These are phyloP conservation scores for Odontamblyopus rebecca DNA, from an alignment of 2,797 vertebrate species.

Conservation along the genomic window DNA sequence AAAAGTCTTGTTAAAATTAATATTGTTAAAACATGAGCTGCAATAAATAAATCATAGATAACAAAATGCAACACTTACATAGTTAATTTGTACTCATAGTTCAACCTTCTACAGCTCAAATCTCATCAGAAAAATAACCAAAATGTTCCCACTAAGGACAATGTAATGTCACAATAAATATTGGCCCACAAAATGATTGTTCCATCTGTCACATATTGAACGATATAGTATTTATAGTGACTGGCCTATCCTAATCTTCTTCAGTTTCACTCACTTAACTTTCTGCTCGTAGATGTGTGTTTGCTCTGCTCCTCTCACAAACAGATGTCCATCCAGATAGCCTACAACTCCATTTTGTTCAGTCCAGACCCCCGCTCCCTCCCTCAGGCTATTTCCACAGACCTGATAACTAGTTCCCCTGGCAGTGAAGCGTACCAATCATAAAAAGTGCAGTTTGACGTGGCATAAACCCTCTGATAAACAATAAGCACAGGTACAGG, in stretches of 20 bases:
- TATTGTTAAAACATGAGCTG: no score
- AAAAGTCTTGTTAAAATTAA: no score
- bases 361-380: conserved; percentile 32
- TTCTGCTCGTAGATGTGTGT: conserved; percentile 12
- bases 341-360: conserved; percentile 41
- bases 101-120: no score
- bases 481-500: conserved; percentile 40
- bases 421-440: conserved; percentile 43
- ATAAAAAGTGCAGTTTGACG: conserved; percentile 67
- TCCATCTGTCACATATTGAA: no score
- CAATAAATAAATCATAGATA: no score
- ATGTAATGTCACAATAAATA: no score
- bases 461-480: conserved; percentile 42
- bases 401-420: conserved; percentile 53
- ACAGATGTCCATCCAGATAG: conserved; percentile 60
- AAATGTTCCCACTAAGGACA: no score
- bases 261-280: conserved; percentile 12
- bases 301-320: conserved; percentile 25
- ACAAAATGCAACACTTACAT: no score
- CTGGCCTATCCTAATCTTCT: conserved; percentile 1
- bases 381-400: conserved; percentile 51
- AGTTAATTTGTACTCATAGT: no score
- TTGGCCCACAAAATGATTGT: no score
- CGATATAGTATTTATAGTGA: no score
- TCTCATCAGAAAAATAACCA: no score